Base-by-base conservation (phyloP, 2,113 vertebrate genomes). In the Pterocles orientalis region DNA sequence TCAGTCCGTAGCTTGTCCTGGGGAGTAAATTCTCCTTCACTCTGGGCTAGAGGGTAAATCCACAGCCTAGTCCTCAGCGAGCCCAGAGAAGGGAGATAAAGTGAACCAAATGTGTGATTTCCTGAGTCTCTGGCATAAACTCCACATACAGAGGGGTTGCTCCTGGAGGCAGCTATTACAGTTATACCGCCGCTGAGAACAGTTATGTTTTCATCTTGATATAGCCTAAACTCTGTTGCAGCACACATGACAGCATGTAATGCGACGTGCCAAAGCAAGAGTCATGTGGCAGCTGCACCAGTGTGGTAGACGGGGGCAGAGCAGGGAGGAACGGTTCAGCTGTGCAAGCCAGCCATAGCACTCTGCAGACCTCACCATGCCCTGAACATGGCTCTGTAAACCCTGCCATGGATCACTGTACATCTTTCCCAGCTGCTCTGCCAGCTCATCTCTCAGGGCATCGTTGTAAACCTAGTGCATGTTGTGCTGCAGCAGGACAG, bases 221-320 rank as follows among this genome's bases (percentile, higher is more conserved):
- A 76, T 4, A 73, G 25, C 21, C 28, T 60, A 39, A 71, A 65
- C 54, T 70, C 51, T 61, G 4, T 47, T 77, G 54, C 64, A 82
- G 47, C 66, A 64, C 48, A 77, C 14, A 47, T 33, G 20, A 36
- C 18, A 80, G 20, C 23, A 24, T 1, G 2, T 50, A 76, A 82
- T 0, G 0, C n/a, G 54, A 17, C 5, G 5, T 34, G 29, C 14
- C 19, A 15, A 70, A 79, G 31, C 41, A 50, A 16, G 16, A 88
- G 10, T 19, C 0, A 0, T 31, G 45, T 0, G 2, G 39, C 2
- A 13, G 43, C 57, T 36, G 12, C 39, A 47, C 5, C 1, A 1
- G 8, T 14, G 31, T 4, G 1, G 34, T 2, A 8, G 34, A 31
- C 5, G 4, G 24, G 13, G 10, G 7, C 20, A 21, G 60, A 79